Percentiles rank a stretch among this genome's conserved stretches.
These are phyloP conservation scores for Pipistrellus pygmaeus DNA, from an alignment of 2,797 vertebrate genomes.

Conservation along the genomic window DNA sequence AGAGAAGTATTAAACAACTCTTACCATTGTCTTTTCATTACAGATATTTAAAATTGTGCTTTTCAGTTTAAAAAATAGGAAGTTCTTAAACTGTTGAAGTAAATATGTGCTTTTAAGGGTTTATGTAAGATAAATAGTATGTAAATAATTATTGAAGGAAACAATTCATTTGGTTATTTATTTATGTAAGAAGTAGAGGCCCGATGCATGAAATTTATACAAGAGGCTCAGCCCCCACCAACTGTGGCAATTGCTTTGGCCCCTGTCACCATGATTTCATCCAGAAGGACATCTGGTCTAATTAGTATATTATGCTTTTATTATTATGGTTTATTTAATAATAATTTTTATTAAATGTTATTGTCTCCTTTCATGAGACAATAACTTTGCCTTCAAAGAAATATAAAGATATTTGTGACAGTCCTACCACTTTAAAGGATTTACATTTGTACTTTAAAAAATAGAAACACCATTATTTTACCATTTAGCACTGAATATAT, in stretches of 20 bases:
- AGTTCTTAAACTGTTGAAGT: not conserved
- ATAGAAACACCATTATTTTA: not conserved
- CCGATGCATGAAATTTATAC: too few species aligned
- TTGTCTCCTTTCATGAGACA: not conserved
- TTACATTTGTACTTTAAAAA: conserved; percentile 24
- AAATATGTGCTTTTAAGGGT: not conserved
- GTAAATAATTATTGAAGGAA: conserved; percentile 6
- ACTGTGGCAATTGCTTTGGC: too few species aligned
- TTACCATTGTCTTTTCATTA: not conserved
- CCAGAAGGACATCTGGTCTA: too few species aligned
- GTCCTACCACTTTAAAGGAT: not conserved
- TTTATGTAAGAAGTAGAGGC: not conserved
- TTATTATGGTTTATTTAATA: too few species aligned
- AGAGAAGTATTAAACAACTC: not conserved
- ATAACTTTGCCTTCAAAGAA: not conserved
- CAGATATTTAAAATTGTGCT: not conserved
- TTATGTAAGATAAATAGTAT: not conserved
- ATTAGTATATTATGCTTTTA: too few species aligned
- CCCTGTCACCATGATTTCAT: too few species aligned
- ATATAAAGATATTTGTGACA: not conserved
- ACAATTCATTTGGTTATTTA: not conserved
- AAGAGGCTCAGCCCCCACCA: too few species aligned
- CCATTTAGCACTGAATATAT: not conserved
- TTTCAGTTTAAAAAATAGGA: conserved; percentile 23
- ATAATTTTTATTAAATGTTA: too few species aligned